phyloP scores from a whole-genome alignment of 2,888 invertebrate genomes.

The Ectropis crepuscularia region DNA sequence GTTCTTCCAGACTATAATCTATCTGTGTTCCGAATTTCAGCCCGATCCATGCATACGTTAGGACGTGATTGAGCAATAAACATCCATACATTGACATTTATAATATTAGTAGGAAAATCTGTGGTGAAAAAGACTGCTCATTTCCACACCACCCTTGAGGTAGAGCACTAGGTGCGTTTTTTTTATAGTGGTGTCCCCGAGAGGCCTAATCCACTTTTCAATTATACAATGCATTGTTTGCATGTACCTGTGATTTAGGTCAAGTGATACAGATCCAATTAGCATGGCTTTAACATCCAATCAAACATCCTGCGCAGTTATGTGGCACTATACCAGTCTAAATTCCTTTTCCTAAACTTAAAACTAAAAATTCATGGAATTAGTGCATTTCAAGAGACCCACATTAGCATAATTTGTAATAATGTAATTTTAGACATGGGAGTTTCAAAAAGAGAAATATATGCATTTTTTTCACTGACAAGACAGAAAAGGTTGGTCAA shows the following conservation, averaged over 20 bases:
- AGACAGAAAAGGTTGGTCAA: no score
- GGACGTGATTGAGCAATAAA: no score
- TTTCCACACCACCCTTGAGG: conserved; percentile 55
- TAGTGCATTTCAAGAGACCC: conserved; percentile 27
- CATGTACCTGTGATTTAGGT: no score
- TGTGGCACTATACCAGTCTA: no score
- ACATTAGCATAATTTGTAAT: not conserved
- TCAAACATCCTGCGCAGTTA: not conserved
- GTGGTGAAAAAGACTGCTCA: conserved; percentile 32
- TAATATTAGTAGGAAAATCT: not conserved
- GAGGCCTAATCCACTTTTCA: conserved; percentile 52
- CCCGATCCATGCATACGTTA: no score
- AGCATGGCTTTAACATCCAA: not conserved
- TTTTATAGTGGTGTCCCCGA: conserved; percentile 57
- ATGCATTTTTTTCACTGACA: no score
- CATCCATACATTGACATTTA: no score
- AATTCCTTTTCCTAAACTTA: not conserved
- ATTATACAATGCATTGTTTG: no score
- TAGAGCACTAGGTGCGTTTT: conserved; percentile 54
- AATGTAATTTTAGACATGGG: no score
- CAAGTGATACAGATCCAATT: conserved; percentile 7
- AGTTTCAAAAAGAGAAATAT: no score
- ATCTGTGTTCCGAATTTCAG: no score
- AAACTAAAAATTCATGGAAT: not conserved
- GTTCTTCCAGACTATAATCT: no score